A percentile compares a stretch with the other conserved stretches of the same genome.
Conservation (phyloP, 2,888 invertebrate species). For the Exocentrus adspersus region DNA sequence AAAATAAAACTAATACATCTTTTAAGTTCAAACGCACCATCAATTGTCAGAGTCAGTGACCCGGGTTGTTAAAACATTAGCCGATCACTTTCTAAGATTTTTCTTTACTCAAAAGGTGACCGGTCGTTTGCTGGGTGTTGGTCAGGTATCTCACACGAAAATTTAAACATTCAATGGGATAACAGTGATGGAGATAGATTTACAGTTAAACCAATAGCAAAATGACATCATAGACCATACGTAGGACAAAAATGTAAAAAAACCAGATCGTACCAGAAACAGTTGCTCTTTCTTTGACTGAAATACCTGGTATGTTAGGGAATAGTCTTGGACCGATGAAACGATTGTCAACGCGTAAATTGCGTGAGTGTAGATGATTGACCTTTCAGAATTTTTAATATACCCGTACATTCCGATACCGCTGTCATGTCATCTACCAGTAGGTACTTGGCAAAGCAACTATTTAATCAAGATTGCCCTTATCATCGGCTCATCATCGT, state of each 20-base stretch:
- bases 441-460: neutral
- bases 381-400: neutral
- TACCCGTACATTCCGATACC: neutral
- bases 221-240: neutral
- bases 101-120: neutral
- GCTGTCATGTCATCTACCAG: neutral
- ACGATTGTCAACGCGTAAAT: neutral
- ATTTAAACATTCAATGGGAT: neutral
- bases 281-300: too few species aligned
- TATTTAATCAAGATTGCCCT: neutral
- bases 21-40: conserved; percentile 3
- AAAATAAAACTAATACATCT: neutral
- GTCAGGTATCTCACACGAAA: neutral
- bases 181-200: conserved; percentile 1
- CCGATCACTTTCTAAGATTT: neutral
- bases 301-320: neutral
- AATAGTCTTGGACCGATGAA: neutral
- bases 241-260: conserved; percentile 1
- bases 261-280: neutral
- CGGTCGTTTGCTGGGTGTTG: neutral
- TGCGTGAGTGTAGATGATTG: neutral
- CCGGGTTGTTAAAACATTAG: neutral
- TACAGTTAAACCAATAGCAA: conserved; percentile 1
- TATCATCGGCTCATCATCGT: neutral
- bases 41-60: neutral